These are phyloP conservation scores for Dufourea novaeangliae DNA, from an alignment of 1,140 invertebrate species.

Conservation along the genomic window DNA sequence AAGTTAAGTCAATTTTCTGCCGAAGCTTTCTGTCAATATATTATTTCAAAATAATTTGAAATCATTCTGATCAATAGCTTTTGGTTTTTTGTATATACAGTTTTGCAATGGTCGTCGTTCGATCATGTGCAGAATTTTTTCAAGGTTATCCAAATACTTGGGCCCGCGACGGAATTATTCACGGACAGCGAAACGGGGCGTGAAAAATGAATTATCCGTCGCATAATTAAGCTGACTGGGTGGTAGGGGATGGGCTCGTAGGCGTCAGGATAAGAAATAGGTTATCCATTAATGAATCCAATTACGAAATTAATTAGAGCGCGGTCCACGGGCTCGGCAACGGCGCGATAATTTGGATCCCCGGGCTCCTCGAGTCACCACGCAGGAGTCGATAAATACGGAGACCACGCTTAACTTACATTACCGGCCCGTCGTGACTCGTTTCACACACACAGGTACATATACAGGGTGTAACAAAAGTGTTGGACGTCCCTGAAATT, in stretches of 20 bases:
- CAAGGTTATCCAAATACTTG: neutral
- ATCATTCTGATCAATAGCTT: too few relatives aligned
- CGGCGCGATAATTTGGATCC: slow-evolving; percentile 40
- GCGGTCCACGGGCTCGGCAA: slow-evolving; percentile 6
- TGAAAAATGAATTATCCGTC: slow-evolving; percentile 28
- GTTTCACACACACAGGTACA: slow-evolving; percentile 25
- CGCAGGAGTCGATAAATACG: slow-evolving; percentile 35
- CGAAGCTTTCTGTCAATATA: too few relatives aligned
- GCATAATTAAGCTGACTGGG: slow-evolving; percentile 6
- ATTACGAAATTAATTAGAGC: slow-evolving; percentile 49
- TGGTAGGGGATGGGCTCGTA: neutral
- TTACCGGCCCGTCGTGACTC: neutral
- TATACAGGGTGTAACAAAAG: too few relatives aligned
- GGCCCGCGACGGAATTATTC: neutral
- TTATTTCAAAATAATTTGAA: too few relatives aligned
- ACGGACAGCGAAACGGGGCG: too few relatives aligned
- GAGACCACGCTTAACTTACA: slow-evolving; percentile 7
- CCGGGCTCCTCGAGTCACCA: slow-evolving; percentile 31
- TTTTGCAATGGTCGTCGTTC: neutral
- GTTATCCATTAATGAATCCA: slow-evolving; percentile 23
- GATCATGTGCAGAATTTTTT: neutral
- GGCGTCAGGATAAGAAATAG: slow-evolving; percentile 9
- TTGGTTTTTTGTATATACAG: too few relatives aligned
- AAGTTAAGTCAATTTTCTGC: too few relatives aligned
- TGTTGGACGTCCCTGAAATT: too few relatives aligned